These are phyloP conservation scores for Ephialtes manifestator DNA, from an alignment of 2,888 invertebrate species.

Conservation along the genomic window DNA sequence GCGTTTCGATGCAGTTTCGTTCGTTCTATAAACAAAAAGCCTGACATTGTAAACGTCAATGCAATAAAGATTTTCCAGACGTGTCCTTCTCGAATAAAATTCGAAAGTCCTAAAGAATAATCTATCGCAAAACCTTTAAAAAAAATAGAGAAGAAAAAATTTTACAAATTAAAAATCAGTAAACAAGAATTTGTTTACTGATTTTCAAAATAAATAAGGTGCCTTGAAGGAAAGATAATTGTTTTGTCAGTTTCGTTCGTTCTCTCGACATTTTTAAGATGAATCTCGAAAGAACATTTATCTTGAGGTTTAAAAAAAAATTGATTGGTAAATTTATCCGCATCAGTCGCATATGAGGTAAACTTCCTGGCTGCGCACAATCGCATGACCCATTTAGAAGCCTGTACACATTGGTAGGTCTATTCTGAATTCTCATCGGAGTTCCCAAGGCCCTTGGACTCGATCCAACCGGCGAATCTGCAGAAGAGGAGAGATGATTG, in stretches of 20 bases:
- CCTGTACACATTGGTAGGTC: constrained; percentile 70
- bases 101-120: neutral
- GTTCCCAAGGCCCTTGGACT: constrained; percentile 77
- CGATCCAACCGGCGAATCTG: constrained; percentile 74
- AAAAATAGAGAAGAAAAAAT: constrained; percentile 5
- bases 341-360: constrained; percentile 70
- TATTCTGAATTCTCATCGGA: constrained; percentile 77
- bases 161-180: no score
- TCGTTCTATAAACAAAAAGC: constrained; percentile 1
- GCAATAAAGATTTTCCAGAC: constrained; percentile 7
- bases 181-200: no score
- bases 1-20: constrained; percentile 15
- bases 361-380: constrained; percentile 75
- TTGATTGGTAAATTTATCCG: constrained; percentile 60
- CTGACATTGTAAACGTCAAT: neutral
- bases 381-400: constrained; percentile 79
- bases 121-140: neutral
- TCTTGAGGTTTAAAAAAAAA: neutral
- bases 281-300: no score
- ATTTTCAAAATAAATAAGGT: no score
- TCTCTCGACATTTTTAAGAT: no score
- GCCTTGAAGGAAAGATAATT: no score
- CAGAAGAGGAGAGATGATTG: constrained; percentile 31
- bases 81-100: neutral
- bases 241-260: no score